Evolutionary conservation across 2,113 vertebrate genomes (phyloP).

Genomic region (Ifrita kowaldi): DNA sequence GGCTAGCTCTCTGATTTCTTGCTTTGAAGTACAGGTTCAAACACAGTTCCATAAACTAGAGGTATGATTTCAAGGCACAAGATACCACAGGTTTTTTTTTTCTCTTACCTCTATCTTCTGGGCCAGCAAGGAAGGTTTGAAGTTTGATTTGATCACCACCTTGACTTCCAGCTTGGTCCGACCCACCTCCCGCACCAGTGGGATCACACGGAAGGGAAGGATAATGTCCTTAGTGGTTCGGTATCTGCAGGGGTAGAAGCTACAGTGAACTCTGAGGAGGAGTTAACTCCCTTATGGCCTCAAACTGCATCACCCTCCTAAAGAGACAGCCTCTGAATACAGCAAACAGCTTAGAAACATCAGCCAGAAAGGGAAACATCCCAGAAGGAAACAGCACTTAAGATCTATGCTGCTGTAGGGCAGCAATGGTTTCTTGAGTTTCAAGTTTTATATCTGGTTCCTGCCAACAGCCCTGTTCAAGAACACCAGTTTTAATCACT

Average conservation of each 20-base stretch:
- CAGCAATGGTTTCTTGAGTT: not conserved
- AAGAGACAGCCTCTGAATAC: not conserved
- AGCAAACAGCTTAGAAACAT: not conserved
- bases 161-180: constrained; percentile 98
- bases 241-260: constrained; percentile 76
- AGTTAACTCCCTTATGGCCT: not conserved
- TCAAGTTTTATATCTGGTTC: not conserved
- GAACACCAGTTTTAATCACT: not conserved
- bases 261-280: not conserved
- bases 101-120: constrained; percentile 96
- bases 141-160: constrained; percentile 99
- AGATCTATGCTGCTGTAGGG: not conserved
- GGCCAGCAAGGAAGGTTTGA: constrained; percentile 95
- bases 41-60: not conserved
- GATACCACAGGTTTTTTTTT: not conserved
- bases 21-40: not conserved
- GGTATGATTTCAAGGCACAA: not conserved
- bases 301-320: not conserved
- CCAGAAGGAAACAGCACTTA: not conserved
- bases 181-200: constrained; percentile 94
- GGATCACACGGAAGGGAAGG: constrained; percentile 96
- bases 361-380: not conserved
- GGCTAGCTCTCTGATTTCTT: not conserved
- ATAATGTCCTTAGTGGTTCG: constrained; percentile 99
- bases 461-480: not conserved